Conservation (phyloP, 92 coral and sea anemone species). For the Actinostola sp. region DNA sequence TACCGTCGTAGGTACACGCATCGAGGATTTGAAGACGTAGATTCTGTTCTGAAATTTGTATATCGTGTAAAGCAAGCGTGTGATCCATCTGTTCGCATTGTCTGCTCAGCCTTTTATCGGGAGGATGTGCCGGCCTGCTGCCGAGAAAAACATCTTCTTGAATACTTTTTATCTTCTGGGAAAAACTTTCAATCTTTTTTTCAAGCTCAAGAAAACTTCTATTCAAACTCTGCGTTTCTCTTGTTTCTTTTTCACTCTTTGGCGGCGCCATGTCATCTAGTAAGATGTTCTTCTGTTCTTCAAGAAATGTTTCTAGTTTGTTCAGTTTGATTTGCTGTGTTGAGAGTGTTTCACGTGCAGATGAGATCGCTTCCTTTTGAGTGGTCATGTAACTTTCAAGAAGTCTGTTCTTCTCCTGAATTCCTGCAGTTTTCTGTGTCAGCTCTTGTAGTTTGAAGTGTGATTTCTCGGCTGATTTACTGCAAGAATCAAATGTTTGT, state of each 20-base stretch:
- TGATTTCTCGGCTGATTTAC: conserved; percentile 28
- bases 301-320: conserved; percentile 52
- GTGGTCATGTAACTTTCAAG: conserved; percentile 35
- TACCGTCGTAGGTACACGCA: conserved; percentile 75
- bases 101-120: neutral
- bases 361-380: conserved; percentile 65
- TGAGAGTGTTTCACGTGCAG: conserved; percentile 55
- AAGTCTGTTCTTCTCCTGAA: conserved; percentile 30
- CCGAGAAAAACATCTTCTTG: neutral
- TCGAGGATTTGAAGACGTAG: conserved; percentile 71
- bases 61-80: conserved; percentile 67
- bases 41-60: conserved; percentile 81
- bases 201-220: neutral
- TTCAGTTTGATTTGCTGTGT: conserved; percentile 69
- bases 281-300: conserved; percentile 41
- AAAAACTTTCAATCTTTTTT: conserved; percentile 5
- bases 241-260: conserved; percentile 4
- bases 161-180: neutral
- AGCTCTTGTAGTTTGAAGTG: conserved; percentile 23
- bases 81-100: conserved; percentile 64
- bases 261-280: conserved; percentile 37
- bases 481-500: conserved; percentile 61
- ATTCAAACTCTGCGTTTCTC: conserved; percentile 1
- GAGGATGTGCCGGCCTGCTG: neutral
- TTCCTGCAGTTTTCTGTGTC: conserved; percentile 23